Base-by-base conservation (phyloP, 2,888 invertebrate genomes). In the Pyrocoelia pectoralis region DNA sequence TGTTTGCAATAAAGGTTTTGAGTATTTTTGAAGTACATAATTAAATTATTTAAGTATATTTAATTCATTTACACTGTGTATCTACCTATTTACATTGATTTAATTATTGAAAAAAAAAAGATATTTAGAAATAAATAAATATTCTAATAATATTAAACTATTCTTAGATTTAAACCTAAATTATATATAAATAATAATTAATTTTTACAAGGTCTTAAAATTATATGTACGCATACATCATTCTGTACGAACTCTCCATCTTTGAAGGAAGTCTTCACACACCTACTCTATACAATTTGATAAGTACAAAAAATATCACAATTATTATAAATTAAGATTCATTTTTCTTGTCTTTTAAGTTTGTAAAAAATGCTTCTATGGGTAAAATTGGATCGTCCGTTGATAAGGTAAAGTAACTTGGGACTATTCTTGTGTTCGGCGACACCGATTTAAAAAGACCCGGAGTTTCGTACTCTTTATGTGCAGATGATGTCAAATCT, bases 311-410 rank as follows among this genome's bases (percentile, higher is more conserved):
- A 17, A 10, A 14, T 40, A 53, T 19, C 46, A 48, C 17, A 48
- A 9, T 57, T 33, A 13, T 17, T 38, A 29, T 18, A n/a, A 18
- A 40, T 33, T 48, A 49, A 38, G 29, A 24, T 15, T 60, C 65
- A 56, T 28, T 59, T 65, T 28, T 65, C 50, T 33, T 59, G 13
- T 76, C 76, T 61, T 88, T 86, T 50, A 91, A 77, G 75, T 90
- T 89, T 13, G 91, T 89, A 76, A 93, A 92, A 80, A 92, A 91
- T 0, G 92, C 91, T 80, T 92, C 92, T 66, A 93, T 90, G 0
- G 93, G 92, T 52, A 93, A 81, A 55, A 91, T 91, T 0, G 92
- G 92, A 76, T 92, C 91, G 68, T 92, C 92, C 0, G 92, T 91
- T 0, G 89, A 88, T 79, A 92, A 87, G 15, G 90, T 90, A 70